A percentile compares a stretch with the other conserved stretches of the same genome.
phyloP scores from a whole-genome alignment of 2,888 invertebrate species.

The Spilarctia lutea region DNA sequence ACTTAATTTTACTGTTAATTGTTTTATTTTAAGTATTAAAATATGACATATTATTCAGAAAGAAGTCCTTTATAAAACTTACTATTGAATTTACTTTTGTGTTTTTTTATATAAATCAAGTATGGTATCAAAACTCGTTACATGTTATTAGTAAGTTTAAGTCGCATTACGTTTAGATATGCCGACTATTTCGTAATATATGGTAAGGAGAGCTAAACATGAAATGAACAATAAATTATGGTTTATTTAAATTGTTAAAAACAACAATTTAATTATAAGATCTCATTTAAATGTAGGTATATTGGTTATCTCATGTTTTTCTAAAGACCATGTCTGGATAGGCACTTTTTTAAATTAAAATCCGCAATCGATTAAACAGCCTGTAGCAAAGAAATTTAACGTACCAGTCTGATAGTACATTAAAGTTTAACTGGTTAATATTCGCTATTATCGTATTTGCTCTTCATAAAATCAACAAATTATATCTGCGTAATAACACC shows the following conservation, averaged over 20 bases:
- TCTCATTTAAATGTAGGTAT: not conserved
- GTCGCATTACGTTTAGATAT: not conserved
- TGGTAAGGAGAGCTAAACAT: not conserved
- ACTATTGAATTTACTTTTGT: not conserved
- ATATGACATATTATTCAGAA: too few relatives aligned
- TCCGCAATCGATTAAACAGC: not conserved
- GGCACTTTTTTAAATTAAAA: not conserved
- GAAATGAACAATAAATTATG: not conserved
- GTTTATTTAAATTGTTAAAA: too few relatives aligned
- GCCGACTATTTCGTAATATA: not conserved
- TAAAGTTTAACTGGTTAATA: not conserved
- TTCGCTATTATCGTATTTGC: not conserved
- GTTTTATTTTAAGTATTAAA: not conserved
- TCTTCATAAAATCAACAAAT: conserved; percentile 19
- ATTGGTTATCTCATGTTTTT: not conserved
- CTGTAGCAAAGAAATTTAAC: not conserved
- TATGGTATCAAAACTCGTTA: not conserved
- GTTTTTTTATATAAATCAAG: not conserved
- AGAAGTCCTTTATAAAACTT: not conserved
- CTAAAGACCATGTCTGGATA: not conserved
- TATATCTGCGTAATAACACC: conserved; percentile 24
- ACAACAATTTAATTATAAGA: too few relatives aligned
- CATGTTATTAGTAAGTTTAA: too few relatives aligned
- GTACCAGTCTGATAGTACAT: not conserved
- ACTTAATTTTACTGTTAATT: conserved; percentile 8